These are phyloP conservation scores for Tryphoninae sp. DNA, from an alignment of 2,888 invertebrate genomes.

Conservation along the genomic window DNA sequence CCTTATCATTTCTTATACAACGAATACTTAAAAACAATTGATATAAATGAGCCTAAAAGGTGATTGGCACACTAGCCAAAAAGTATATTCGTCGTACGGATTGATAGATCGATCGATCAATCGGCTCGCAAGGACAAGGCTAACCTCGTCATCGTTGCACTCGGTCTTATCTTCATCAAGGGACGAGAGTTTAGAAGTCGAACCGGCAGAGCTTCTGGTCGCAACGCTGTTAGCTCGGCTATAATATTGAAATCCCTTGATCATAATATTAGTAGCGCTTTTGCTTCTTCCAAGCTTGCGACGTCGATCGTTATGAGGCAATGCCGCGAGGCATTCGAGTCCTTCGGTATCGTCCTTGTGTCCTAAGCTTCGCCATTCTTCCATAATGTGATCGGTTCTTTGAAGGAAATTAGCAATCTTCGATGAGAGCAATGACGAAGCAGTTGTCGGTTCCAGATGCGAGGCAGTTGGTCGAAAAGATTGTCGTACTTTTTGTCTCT, in stretches of 20 bases:
- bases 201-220: conserved; percentile 72
- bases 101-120: too few species aligned
- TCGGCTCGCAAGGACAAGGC: conserved; percentile 21
- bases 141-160: conserved; percentile 74
- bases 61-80: too few species aligned
- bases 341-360: conserved; percentile 83
- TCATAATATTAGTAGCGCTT: conserved; percentile 92
- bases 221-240: conserved; percentile 78
- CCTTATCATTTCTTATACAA: too few species aligned
- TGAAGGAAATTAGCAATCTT: conserved; percentile 91
- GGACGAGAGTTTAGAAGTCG: conserved; percentile 65
- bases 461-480: conserved; percentile 89
- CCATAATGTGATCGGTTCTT: conserved; percentile 93
- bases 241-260: conserved; percentile 90
- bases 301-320: conserved; percentile 62
- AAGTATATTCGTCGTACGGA: too few species aligned
- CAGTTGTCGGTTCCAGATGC: conserved; percentile 88
- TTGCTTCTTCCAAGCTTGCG: conserved; percentile 66
- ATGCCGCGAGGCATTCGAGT: conserved; percentile 63
- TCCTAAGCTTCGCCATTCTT: conserved; percentile 91
- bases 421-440: conserved; percentile 88
- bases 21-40: too few species aligned
- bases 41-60: too few species aligned
- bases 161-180: conserved; percentile 76
- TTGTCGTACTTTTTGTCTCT: conserved; percentile 87